phyloP scores from a whole-genome alignment of 1,140 invertebrate species.

The Scaptodrosophila lebanonensis region DNA sequence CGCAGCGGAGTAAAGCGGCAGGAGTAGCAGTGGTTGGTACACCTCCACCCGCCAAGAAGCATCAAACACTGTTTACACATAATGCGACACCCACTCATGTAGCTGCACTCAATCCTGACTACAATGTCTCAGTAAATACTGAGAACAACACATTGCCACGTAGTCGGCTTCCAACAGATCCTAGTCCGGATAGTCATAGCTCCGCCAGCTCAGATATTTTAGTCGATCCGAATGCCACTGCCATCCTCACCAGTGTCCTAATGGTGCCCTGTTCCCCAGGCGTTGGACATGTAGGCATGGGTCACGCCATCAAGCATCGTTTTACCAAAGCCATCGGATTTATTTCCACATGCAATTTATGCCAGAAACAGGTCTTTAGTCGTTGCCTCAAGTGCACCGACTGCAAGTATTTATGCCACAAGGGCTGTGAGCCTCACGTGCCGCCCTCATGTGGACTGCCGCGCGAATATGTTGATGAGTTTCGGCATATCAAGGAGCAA shows the following conservation, averaged over 20 bases:
- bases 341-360: conserved; percentile 92
- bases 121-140: background rate
- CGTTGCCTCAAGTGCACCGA: conserved; percentile 92
- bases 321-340: conserved; percentile 93
- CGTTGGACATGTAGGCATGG: conserved; percentile 86
- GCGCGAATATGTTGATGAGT: conserved; percentile 88
- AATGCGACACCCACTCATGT: conserved; percentile 40
- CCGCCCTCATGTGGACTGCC: conserved; percentile 94
- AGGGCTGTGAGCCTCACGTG: conserved; percentile 93
- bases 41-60: conserved; percentile 86
- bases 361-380: conserved; percentile 93
- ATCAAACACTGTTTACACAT: conserved; percentile 78
- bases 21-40: conserved; percentile 77
- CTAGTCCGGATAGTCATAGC: conserved; percentile 78
- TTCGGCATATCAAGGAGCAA: conserved; percentile 81
- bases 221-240: conserved; percentile 70
- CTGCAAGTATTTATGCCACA: conserved; percentile 95
- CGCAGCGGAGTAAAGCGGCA: conserved; percentile 40
- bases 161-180: conserved; percentile 84
- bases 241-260: conserved; percentile 75
- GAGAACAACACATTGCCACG: conserved; percentile 76
- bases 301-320: conserved; percentile 93
- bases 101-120: background rate
- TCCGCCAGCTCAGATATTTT: conserved; percentile 79
- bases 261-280: conserved; percentile 86